A percentile compares a stretch with the other conserved stretches of the same genome.
These are phyloP conservation scores for Betta splendens DNA, from an alignment of 2,797 vertebrate species.

Conservation along the genomic window DNA sequence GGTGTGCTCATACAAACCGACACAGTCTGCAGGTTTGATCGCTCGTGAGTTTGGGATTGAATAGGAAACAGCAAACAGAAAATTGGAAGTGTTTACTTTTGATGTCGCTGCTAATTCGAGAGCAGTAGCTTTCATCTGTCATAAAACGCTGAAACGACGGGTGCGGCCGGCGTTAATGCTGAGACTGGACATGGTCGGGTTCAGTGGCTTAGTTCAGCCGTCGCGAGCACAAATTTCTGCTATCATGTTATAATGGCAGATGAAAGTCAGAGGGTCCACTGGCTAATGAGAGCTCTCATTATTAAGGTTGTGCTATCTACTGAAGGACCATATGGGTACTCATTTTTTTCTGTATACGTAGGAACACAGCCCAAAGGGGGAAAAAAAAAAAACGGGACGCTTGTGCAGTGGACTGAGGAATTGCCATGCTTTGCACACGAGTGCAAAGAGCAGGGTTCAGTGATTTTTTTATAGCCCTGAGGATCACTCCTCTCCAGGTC, in stretches of 20 bases:
- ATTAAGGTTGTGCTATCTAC: conserved; percentile 70
- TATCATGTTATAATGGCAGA: conserved; percentile 65
- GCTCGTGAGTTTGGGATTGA: conserved; percentile 29
- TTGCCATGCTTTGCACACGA: conserved; percentile 72
- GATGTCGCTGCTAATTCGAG: conserved; percentile 58
- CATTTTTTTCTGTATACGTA: conserved; percentile 67
- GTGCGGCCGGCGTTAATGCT: conserved; percentile 62
- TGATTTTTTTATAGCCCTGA: conserved; percentile 63
- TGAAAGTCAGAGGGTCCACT: conserved; percentile 70
- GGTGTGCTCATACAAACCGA: conserved; percentile 10
- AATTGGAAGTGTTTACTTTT: conserved; percentile 39
- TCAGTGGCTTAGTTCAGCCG: conserved; percentile 71
- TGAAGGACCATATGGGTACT: conserved; percentile 67
- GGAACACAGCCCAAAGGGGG: conserved; percentile 71
- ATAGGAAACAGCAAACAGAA: conserved; percentile 20
- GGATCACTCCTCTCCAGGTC: conserved; percentile 65
- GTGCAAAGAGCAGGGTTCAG: conserved; percentile 71
- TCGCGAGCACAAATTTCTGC: conserved; percentile 69
- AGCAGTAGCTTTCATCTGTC: conserved; percentile 70
- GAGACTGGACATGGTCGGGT: conserved; percentile 70
- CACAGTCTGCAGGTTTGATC: conserved; percentile 26
- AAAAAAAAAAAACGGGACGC: conserved; percentile 50
- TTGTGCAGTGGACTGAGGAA: conserved; percentile 75
- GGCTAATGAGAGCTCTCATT: conserved; percentile 77
- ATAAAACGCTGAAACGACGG: conserved; percentile 66